Base-by-base conservation (phyloP, 2,888 invertebrate genomes). In the Antitype chi region DNA sequence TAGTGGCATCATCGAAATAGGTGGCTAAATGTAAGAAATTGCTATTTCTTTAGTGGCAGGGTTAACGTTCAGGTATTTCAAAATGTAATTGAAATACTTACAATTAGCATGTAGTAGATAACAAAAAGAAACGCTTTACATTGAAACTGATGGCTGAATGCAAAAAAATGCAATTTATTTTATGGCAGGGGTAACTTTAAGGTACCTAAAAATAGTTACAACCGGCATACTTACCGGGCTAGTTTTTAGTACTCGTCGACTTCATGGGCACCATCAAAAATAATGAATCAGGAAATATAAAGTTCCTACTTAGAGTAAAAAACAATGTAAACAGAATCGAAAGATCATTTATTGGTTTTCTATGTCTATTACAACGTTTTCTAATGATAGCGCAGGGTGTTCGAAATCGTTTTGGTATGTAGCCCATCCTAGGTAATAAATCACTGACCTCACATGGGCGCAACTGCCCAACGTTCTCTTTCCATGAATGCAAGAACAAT, bases 271-370 rank as follows among this genome's bases (percentile, higher is more conserved):
- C 23, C 38, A 63, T 4, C 4, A 38, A 38, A 38, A 23, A 38
- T 38, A n/a, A 38, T 38, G 62, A 32, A 11, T n/a, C n/a, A n/a
- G n/a, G n/a, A n/a, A n/a, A n/a, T n/a, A n/a, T n/a, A n/a, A 32
- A 9, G 17, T 32, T 60, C 28, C 3, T 8, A 32, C 20, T 60
- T 9, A 23, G 52, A 32, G 2, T 13, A 28, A 59, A 60, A 32
- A 60, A 60, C 6, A 20, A 60, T 32, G 20, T 28, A 28, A 60
- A 60, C 60, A 32, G 60, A 60, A 60, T 60, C 60, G 9, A 60
- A 60, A n/a, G 32, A 60, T 57, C n/a, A n/a, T 57, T 60, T 20
- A 60, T 60, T 32, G 20, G 60, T 60, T 60, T 60, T 60, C 32
- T 60, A 28, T 28, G 60, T 60, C 60, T 32, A 60, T 0, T 60